A percentile compares a stretch with the other conserved stretches of the same genome.
Evolutionary conservation across 92 coral and sea anemone genomes (phyloP).

Genomic region (Siderastrea siderea): DNA sequence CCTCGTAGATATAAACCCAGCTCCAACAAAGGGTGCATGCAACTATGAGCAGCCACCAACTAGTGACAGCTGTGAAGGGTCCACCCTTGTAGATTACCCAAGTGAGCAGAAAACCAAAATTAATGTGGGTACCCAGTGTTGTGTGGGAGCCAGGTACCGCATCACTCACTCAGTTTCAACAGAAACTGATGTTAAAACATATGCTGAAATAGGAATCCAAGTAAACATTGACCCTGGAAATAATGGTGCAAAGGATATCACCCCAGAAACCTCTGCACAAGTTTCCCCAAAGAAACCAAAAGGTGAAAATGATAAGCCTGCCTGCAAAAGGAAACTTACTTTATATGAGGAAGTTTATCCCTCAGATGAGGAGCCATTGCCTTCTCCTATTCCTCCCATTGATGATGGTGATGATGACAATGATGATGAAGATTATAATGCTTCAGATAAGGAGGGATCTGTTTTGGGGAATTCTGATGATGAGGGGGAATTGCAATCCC

Average conservation of each 20-base stretch:
- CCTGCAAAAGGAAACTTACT: neutral
- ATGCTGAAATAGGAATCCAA: neutral
- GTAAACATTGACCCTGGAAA: neutral
- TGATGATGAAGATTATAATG: neutral
- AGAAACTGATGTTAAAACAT: neutral
- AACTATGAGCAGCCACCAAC: neutral
- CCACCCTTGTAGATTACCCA: neutral
- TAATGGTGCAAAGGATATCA: neutral
- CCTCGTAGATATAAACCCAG: neutral
- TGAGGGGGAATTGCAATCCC: neutral
- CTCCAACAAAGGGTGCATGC: neutral
- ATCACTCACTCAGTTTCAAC: conserved; percentile 6
- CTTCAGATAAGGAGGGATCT: neutral
- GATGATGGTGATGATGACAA: neutral
- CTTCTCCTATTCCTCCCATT: conserved; percentile 15
- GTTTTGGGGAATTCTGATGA: conserved; percentile 15
- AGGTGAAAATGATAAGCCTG: neutral
- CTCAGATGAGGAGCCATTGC: conserved; percentile 15
- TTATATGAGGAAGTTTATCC: conserved; percentile 4
- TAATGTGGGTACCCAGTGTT: neutral
- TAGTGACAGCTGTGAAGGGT: neutral
- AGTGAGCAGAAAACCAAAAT: neutral
- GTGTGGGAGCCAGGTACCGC: conserved; percentile 4
- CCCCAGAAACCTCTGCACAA: neutral
- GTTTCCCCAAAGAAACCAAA: neutral